Evolutionary conservation across 2,888 invertebrate species (phyloP).

Genomic region (Alentia gelatinosa): DNA sequence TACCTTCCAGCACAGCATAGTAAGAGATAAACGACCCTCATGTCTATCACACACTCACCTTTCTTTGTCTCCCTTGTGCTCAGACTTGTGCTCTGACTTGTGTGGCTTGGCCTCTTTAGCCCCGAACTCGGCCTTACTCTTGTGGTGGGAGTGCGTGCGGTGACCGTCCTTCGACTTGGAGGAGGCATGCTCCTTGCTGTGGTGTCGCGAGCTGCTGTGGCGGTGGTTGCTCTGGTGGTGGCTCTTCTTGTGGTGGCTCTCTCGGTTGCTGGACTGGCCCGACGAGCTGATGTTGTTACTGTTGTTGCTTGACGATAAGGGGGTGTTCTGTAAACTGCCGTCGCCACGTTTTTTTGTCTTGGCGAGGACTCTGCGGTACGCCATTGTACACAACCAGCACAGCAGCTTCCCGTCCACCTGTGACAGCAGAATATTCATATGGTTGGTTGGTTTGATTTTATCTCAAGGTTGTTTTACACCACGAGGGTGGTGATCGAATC

Average conservation of each 20-base stretch:
- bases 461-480: no score
- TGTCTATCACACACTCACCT: background rate
- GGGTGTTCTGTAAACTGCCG: slow-evolving; percentile 54
- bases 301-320: slow-evolving; percentile 33
- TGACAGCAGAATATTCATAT: no score
- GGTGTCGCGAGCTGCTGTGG: slow-evolving; percentile 31
- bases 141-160: slow-evolving; percentile 3
- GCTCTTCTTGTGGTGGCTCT: slow-evolving; percentile 59
- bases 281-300: slow-evolving; percentile 75
- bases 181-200: background rate
- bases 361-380: slow-evolving; percentile 93
- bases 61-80: background rate
- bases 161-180: slow-evolving; percentile 33
- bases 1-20: no score
- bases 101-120: background rate
- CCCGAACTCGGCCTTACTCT: background rate
- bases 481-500: no score
- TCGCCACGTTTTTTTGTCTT: slow-evolving; percentile 85
- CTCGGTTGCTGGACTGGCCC: slow-evolving; percentile 9
- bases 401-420: slow-evolving; percentile 96
- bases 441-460: no score
- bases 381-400: slow-evolving; percentile 97
- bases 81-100: background rate
- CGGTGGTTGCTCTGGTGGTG: slow-evolving; percentile 68
- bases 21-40: no score